Base-by-base conservation (phyloP, 1,140 invertebrate genomes). In the Anadara kagoshimensis region DNA sequence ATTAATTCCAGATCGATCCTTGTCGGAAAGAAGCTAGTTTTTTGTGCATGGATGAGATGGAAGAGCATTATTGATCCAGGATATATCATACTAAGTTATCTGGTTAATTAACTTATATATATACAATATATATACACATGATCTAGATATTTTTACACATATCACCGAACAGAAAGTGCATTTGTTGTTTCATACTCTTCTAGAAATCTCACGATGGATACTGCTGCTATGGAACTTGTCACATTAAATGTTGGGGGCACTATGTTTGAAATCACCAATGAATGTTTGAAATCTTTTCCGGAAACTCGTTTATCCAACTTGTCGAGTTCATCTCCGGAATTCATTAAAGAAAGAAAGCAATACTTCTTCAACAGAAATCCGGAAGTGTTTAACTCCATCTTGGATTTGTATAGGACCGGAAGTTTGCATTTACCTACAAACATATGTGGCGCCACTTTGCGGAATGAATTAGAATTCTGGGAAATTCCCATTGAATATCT, bases 291-390 rank as follows among this genome's bases (percentile, higher is more conserved):
- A 20, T 44, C n/a, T 8, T 44, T 44, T 44, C 58, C 58, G 11
- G 58, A 44, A 18, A 44, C 58, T 20, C 14, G 41, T 3, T 20
- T 61, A 22, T 14, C 16, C 22, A n/a, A 61, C 11, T 8, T 61
- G n/a, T 20, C 14, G 8, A 43, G 44, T 44, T n/a, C 7, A 1
- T 61, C 36, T 44, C 5, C 14, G 2, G 58, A 61, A 43, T 61
- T 44, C 22, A 18, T 16, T 12, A 44, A 44, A 12, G 58, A 61
- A 10, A 61, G 22, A 44, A 43, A 61, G 8, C 18, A 44, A 20
- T 61, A 61, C 20, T 61, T 26, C 24, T 62, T 47, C 47, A 45
- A 62, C 20, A 62, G 59, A 24, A 62, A 62, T 45, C 59, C 59
- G 12, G 59, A 62, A 14, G 10, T 62, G 5, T 62, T 62, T 29